These are phyloP conservation scores for Crotophaga sulcirostris DNA, from an alignment of 2,113 vertebrate species.

Conservation along the genomic window DNA sequence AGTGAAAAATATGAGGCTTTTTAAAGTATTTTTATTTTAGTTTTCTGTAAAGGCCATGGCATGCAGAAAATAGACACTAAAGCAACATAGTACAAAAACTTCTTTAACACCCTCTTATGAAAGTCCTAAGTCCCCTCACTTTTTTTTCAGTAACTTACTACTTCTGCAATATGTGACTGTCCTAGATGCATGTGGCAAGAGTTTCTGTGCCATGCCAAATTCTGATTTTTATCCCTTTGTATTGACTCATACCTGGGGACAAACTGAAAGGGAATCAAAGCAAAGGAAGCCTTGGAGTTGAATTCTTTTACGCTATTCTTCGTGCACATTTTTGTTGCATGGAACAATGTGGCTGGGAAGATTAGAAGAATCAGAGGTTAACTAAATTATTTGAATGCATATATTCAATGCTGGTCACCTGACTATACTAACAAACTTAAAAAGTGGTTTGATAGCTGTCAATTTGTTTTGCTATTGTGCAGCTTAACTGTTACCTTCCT, in stretches of 20 bases:
- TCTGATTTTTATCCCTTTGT: neutral
- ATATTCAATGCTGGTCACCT: slow-evolving; percentile 30
- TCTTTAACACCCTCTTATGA: neutral
- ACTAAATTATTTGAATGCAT: slow-evolving; percentile 24
- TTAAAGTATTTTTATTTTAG: neutral
- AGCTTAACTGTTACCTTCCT: slow-evolving; percentile 63
- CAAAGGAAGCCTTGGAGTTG: neutral
- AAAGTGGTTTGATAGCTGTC: slow-evolving; percentile 56
- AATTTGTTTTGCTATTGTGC: slow-evolving; percentile 73
- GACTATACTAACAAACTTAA: slow-evolving; percentile 37
- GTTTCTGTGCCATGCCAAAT: neutral
- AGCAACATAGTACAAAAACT: neutral
- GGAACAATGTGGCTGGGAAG: slow-evolving; percentile 34
- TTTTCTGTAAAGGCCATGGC: neutral
- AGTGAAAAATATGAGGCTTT: neutral
- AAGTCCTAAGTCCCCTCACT: neutral
- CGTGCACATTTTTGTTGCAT: neutral
- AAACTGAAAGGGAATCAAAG: neutral
- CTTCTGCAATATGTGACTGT: slow-evolving; percentile 20
- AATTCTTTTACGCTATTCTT: neutral
- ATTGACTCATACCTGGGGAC: neutral
- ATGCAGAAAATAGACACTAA: neutral
- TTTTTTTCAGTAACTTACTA: neutral
- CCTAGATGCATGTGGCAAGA: neutral
- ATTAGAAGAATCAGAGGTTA: slow-evolving; percentile 27